These are phyloP conservation scores for Caenorhabditis inopinata DNA, from an alignment of 1,140 invertebrate species.

Conservation along the genomic window DNA sequence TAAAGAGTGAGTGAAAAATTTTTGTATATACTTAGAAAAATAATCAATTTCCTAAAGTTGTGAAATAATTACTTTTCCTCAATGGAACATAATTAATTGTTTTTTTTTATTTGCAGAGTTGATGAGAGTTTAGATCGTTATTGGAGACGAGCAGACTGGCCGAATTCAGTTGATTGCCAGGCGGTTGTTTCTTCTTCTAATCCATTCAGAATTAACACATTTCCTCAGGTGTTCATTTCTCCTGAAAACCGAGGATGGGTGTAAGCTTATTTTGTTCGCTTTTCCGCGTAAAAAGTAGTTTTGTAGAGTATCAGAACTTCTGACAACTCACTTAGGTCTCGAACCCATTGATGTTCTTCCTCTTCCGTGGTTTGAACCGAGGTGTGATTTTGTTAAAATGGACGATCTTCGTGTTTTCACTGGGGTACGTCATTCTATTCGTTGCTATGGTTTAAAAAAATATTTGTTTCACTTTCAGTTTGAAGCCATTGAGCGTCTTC, in stretches of 20 bases:
- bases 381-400: conserved; percentile 69
- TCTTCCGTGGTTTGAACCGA: conserved; percentile 77
- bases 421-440: background rate
- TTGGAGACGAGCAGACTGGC: conserved; percentile 46
- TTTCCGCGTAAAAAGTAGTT: too few species aligned
- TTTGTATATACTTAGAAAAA: too few species aligned
- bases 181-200: conserved; percentile 21
- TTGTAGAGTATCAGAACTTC: conserved; percentile 65
- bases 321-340: conserved; percentile 72
- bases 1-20: too few species aligned
- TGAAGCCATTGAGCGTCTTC: background rate
- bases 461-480: background rate
- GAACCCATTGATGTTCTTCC: conserved; percentile 72
- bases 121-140: background rate
- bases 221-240: conserved; percentile 72
- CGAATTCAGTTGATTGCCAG: conserved; percentile 35
- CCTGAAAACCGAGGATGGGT: conserved; percentile 77
- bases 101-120: background rate
- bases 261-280: conserved; percentile 58
- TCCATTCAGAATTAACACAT: background rate
- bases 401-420: background rate
- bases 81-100: too few species aligned
- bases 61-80: too few species aligned
- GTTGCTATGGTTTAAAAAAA: background rate
- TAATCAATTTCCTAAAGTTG: too few species aligned